These are phyloP conservation scores for Tetragnatha montana DNA, from an alignment of 2,888 invertebrate genomes.

Conservation along the genomic window DNA sequence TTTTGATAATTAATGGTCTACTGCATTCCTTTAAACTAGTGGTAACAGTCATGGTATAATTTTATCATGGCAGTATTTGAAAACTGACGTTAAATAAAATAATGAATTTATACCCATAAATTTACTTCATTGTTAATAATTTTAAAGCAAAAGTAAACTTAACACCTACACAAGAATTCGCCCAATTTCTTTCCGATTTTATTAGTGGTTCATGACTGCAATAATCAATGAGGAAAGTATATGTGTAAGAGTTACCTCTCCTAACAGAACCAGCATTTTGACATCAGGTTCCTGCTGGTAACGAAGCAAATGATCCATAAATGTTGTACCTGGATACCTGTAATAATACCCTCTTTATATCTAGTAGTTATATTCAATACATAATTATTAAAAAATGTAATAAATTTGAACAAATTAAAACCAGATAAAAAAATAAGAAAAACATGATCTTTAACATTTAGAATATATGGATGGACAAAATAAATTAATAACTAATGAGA, in stretches of 20 bases:
- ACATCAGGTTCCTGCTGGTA: conserved; percentile 83
- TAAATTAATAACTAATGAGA: neutral
- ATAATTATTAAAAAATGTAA: no score
- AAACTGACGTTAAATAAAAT: no score
- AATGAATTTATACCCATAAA: no score
- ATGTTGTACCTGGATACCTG: conserved; percentile 97
- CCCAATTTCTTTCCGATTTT: no score
- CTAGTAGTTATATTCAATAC: no score
- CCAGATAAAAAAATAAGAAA: neutral
- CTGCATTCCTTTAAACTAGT: no score
- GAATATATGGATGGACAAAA: neutral
- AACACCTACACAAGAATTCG: no score
- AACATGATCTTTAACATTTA: neutral
- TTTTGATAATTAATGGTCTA: no score
- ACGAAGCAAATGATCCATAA: conserved; percentile 96
- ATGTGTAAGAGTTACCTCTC: conserved; percentile 82
- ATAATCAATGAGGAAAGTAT: neutral
- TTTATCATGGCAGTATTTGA: no score
- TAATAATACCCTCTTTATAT: conserved; percentile 18
- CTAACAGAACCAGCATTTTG: conserved; percentile 95
- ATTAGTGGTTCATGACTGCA: neutral
- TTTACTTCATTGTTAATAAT: no score
- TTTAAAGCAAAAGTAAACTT: no score
- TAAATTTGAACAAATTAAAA: neutral
- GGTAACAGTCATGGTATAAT: no score